A percentile compares a stretch with the other conserved stretches of the same genome.
Evolutionary conservation across 1,140 invertebrate genomes (phyloP).

Genomic region (Drosophila suzukii): DNA sequence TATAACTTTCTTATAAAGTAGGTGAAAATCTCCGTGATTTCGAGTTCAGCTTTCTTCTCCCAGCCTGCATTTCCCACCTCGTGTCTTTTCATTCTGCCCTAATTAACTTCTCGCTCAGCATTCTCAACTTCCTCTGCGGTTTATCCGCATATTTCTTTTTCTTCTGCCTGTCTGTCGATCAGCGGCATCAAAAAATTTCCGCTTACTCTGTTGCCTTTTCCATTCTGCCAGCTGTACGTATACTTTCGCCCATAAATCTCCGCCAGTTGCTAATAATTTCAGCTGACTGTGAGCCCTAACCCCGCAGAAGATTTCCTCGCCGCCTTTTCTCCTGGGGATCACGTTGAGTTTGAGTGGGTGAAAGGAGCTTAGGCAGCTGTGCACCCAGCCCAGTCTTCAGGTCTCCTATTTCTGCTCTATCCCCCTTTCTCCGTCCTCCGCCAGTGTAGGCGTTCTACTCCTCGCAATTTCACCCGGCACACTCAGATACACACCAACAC

Average conservation of each 20-base stretch:
- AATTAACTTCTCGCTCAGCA: constrained; percentile 24
- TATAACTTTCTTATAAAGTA: background rate
- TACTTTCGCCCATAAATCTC: constrained; percentile 49
- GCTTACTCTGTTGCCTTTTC: constrained; percentile 31
- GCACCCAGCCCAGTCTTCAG: constrained; percentile 11
- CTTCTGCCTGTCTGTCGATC: constrained; percentile 7
- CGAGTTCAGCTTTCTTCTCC: constrained; percentile 25
- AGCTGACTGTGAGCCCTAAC: constrained; percentile 8
- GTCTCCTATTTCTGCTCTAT: background rate
- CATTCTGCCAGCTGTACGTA: constrained; percentile 6
- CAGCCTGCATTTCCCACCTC: constrained; percentile 5
- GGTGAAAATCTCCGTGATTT: background rate
- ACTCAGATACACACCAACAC: constrained; percentile 9
- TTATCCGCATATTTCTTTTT: constrained; percentile 1
- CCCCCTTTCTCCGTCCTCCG: constrained; percentile 7
- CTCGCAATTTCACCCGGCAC: constrained; percentile 43
- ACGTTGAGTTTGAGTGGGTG: constrained; percentile 21
- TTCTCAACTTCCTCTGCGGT: constrained; percentile 40
- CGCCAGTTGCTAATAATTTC: constrained; percentile 33
- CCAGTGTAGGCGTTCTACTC: constrained; percentile 25
- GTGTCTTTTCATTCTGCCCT: constrained; percentile 27
- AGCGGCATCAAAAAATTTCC: constrained; percentile 28
- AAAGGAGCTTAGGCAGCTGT: constrained; percentile 41
- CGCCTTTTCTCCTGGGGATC: constrained; percentile 1
- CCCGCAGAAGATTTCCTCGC: constrained; percentile 8